phyloP scores from a whole-genome alignment of 2,113 vertebrate species.

The Stegostoma tigrinum region DNA sequence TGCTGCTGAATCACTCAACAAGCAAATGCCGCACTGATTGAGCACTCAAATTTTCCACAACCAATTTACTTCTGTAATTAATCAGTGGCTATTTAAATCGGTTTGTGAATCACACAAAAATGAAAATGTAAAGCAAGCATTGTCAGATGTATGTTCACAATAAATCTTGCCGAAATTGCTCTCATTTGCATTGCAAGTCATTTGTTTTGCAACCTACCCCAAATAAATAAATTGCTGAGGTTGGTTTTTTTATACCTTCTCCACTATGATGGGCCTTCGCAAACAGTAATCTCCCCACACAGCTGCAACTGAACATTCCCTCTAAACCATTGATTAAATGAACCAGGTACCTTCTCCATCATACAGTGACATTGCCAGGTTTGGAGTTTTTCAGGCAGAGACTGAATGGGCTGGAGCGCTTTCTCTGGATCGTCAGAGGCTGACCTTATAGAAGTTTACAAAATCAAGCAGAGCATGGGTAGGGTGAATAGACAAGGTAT shows the following conservation, averaged over 20 bases:
- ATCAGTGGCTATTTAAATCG: slow-evolving; percentile 27
- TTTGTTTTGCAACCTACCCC: not conserved
- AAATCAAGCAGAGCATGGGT: no score
- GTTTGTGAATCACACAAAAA: not conserved
- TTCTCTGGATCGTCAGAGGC: no score
- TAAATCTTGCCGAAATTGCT: not conserved
- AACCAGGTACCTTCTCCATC: no score
- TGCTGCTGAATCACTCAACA: not conserved
- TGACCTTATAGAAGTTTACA: no score
- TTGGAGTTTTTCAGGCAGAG: no score
- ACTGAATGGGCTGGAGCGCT: no score
- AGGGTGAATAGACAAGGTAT: no score
- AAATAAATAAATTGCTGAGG: not conserved
- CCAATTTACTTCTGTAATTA: slow-evolving; percentile 33
- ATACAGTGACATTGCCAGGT: no score
- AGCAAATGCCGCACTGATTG: not conserved
- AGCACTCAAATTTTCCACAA: slow-evolving; percentile 2
- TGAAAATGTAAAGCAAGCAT: not conserved
- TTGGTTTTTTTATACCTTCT: not conserved
- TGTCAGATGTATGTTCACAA: not conserved
- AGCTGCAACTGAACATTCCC: not conserved
- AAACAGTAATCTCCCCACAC: not conserved
- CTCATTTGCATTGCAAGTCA: slow-evolving; percentile 1
- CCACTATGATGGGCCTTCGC: not conserved
- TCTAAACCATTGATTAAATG: not conserved